Evolutionary conservation across 2,888 invertebrate species (phyloP), one percentile per base, ranked within the genome.

Genomic region (Patella depressa): DNA sequence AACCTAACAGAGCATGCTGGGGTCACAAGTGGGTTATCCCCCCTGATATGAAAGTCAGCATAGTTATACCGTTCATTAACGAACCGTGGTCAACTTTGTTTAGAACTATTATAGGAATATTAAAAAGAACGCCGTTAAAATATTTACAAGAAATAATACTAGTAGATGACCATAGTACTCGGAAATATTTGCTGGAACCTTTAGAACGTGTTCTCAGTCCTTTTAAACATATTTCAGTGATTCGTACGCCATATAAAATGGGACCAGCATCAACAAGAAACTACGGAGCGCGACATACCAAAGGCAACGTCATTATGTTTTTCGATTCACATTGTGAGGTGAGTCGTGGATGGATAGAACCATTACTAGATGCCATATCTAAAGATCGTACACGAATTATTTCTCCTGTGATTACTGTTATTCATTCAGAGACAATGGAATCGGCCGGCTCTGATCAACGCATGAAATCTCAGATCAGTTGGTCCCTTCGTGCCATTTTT

Each of bases 81-180:
- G 65, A 65, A 65, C 65, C 65, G 9, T 65, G 65, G 65, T 65
- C 65, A 65, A 65, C 65, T 19, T 19, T 65, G 24, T 24, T 65
- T 24, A 65, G 65, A 65, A 65, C 65, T 19, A n/a, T 65, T 24
- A 65, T 65, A n/a, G 24, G 65, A 19, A 24, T 65, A 4, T 15
- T 65, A 9, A 65, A 24, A 11, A 65, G 24, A 24, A 65, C 19
- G 19, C 65, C 65, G 2, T 24, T 24, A 15, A 19, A 65, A n/a
- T 24, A 65, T 9, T 12, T 65, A 19, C 12, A 24, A 9, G 65
- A 65, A 3, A 24, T 65, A 11, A 65, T 65, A 3, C 65, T 65
- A 12, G 65, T 65, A 2, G 65, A 65, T 65, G 65, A 65, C 3
- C 65, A 65, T 24, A 65, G 65, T 19, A 24, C 2, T 24, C 65